Conservation (phyloP, 1,140 invertebrate species). For the Drosophila watanabei region DNA sequence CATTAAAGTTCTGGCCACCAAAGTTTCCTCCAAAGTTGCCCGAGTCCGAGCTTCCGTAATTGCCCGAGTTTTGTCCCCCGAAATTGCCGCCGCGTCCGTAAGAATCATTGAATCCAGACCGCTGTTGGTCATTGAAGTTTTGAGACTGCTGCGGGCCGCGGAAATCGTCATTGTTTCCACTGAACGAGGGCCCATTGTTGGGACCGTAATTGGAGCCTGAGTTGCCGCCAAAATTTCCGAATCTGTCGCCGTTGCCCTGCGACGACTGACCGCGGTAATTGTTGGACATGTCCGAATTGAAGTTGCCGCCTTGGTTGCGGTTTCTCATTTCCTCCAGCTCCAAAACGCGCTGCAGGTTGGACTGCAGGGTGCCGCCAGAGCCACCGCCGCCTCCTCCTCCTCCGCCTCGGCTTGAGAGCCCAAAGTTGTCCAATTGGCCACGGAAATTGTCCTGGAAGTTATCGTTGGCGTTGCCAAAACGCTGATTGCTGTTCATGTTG, state of each 20-base stretch:
- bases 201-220: background rate
- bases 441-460: constrained; percentile 30
- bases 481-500: constrained; percentile 13
- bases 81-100: constrained; percentile 32
- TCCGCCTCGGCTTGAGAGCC: background rate
- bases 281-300: background rate
- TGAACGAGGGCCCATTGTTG: constrained; percentile 8
- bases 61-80: constrained; percentile 9
- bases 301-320: constrained; percentile 1
- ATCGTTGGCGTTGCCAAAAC: constrained; percentile 22
- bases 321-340: constrained; percentile 18
- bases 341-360: constrained; percentile 12
- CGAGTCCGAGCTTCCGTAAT: background rate
- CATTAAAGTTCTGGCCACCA: constrained; percentile 7
- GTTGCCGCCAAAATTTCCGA: constrained; percentile 16
- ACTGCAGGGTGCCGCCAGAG: background rate
- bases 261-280: constrained; percentile 16
- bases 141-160: constrained; percentile 9
- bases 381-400: background rate
- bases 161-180: constrained; percentile 25
- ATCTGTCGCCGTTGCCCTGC: constrained; percentile 17
- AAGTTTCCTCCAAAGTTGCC: constrained; percentile 12
- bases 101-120: constrained; percentile 11
- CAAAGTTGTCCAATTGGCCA: constrained; percentile 16
- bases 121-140: constrained; percentile 23